Evolutionary conservation across 2,113 vertebrate genomes (phyloP), one percentile per base, ranked within the genome.

Genomic region (Benitochromis conjunctus): DNA sequence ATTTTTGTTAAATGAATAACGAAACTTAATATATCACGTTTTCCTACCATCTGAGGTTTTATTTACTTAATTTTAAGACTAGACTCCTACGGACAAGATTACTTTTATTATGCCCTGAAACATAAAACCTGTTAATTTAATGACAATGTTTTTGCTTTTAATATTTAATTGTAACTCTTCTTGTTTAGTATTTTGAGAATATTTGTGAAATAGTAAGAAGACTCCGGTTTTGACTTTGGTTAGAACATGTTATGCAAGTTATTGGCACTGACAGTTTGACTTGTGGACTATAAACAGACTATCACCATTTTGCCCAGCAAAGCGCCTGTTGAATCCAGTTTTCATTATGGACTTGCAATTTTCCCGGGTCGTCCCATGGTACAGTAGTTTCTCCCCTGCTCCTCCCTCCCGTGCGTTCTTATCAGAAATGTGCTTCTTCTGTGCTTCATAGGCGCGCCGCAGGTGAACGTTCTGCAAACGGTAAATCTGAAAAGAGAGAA

Each of bases 251-350:
- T 55, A 31, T 31, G 36, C 8, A 36, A 36, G 7, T 36, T 36
- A 57, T 26, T 14, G 12, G 11, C 21, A 57, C 55, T 57, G 54
- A 56, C 54, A 56, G 54, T 13, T 24, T 56, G 54, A 13, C 7
- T 56, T 57, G 55, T 57, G 24, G 12, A 2, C 5, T 24, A 9
- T 41, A 54, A 7, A 57, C 57, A 53, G 2, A 38, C 1, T 3
- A 7, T 89, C 90, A 96, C 96, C 95, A 13, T 96, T 95, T 82
- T 95, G 92, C 0, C 96, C 96, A 19, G 93, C 84, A 11, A 91
- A 94, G 29, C 89, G 13, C n/a, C 94, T 89, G 89, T 96, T 92
- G 81, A 96, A 95, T 3, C 94, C 94, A 2, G 34, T 90, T 18
- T 81, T 82, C 66, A 90, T 81, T 69, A 94, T 94, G 51, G 92